These are phyloP conservation scores for Cotesia glomerata DNA, from an alignment of 1,140 invertebrate genomes.

Conservation along the genomic window DNA sequence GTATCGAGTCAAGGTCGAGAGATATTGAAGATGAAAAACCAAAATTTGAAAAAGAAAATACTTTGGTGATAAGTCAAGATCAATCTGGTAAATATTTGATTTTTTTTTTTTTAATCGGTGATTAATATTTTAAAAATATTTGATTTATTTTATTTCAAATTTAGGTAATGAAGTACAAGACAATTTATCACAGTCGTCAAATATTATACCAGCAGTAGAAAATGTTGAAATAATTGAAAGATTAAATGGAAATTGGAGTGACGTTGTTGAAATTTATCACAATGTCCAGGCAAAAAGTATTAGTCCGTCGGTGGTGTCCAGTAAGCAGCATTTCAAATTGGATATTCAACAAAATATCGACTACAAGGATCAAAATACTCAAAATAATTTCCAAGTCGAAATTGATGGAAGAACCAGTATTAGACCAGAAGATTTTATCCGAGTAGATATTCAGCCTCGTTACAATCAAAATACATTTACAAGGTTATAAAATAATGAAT, in stretches of 20 bases:
- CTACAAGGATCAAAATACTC: not conserved
- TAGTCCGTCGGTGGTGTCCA: constrained; percentile 38
- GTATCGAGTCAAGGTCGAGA: too few species aligned
- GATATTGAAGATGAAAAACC: too few species aligned
- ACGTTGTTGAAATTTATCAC: constrained; percentile 63
- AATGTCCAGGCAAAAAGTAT: constrained; percentile 52
- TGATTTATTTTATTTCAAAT: not conserved
- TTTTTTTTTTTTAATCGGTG: not conserved
- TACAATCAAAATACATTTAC: not conserved
- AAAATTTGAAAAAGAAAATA: too few species aligned
- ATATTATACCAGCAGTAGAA: not conserved
- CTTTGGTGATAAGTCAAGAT: not conserved
- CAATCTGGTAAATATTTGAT: not conserved
- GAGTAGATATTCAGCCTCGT: too few species aligned
- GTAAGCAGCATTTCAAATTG: constrained; percentile 34
- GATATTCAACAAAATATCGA: not conserved
- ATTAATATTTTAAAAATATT: not conserved
- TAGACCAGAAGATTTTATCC: not conserved
- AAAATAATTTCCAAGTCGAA: not conserved
- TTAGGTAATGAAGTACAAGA: not conserved
- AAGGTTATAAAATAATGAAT: not conserved
- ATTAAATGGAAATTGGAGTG: constrained; percentile 30
- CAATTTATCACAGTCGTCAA: not conserved
- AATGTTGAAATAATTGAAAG: not conserved
- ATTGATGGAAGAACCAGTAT: constrained; percentile 7